Conservation (phyloP, 2,113 vertebrate species). For the Casuarius casuarius region DNA sequence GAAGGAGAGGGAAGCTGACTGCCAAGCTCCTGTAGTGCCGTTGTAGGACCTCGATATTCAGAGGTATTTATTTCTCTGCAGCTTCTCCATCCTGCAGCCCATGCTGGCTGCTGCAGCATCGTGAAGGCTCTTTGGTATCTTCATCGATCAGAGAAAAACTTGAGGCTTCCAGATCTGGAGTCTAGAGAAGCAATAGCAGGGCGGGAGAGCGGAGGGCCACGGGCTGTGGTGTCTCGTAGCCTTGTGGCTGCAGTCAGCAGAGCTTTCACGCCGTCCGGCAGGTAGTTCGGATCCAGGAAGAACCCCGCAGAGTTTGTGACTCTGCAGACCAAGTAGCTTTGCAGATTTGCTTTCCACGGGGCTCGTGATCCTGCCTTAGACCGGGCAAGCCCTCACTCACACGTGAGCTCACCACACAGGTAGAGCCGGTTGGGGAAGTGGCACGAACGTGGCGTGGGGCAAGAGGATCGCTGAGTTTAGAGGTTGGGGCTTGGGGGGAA, state of each 20-base stretch:
- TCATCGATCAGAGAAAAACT: neutral
- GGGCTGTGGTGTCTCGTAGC: neutral
- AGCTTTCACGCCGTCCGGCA: neutral
- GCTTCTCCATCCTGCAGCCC: neutral
- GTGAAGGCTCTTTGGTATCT: neutral
- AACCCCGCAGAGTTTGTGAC: neutral
- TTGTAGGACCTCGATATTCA: rapidly evolving
- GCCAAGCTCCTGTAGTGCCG: rapidly evolving
- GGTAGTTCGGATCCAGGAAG: neutral
- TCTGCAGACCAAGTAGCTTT: neutral
- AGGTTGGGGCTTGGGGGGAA: neutral
- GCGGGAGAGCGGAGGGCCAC: rapidly evolving
- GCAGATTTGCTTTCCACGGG: neutral
- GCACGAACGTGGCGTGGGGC: neutral
- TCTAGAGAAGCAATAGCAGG: rapidly evolving
- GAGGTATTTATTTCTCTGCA: neutral
- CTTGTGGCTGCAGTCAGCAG: neutral
- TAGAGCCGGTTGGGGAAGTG: neutral
- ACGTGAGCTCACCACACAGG: rapidly evolving
- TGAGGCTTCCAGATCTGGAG: neutral
- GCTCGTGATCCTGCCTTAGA: neutral
- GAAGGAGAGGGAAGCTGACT: rapidly evolving
- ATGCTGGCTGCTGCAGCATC: rapidly evolving
- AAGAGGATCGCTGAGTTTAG: neutral
- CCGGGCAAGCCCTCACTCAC: neutral